Evolutionary conservation across 2,797 vertebrate genomes (phyloP).

Genomic region (Gouania willdenowi): DNA sequence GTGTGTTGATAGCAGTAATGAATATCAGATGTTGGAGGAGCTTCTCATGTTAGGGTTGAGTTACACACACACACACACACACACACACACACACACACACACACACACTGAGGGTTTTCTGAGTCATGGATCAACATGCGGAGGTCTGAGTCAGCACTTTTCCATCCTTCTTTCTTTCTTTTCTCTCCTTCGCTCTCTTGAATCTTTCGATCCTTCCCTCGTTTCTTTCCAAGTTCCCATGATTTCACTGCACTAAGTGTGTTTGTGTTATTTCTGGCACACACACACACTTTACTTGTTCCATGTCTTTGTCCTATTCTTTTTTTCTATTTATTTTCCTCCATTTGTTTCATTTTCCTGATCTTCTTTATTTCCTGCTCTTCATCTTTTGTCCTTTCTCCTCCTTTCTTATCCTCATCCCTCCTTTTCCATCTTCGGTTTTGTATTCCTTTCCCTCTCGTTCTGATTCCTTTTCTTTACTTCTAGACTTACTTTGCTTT

Average conservation of each 20-base stretch:
- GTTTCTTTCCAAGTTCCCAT: slow-evolving; percentile 6
- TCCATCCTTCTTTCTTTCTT: slow-evolving; percentile 5
- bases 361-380: background rate
- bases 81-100: background rate
- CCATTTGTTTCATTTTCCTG: background rate
- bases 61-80: slow-evolving; percentile 1
- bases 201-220: background rate
- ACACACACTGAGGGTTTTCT: slow-evolving; percentile 33
- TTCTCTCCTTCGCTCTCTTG: background rate
- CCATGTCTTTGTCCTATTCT: background rate
- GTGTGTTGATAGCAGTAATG: slow-evolving; percentile 38
- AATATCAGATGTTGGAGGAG: slow-evolving; percentile 55
- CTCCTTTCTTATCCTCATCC: background rate
- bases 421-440: background rate
- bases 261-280: slow-evolving; percentile 19
- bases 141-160: slow-evolving; percentile 52
- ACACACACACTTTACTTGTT: slow-evolving; percentile 1
- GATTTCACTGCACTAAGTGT: slow-evolving; percentile 17
- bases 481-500: too few species aligned
- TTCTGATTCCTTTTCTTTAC: background rate
- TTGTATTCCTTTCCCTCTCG: background rate
- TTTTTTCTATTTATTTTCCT: too few species aligned
- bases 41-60: slow-evolving; percentile 33
- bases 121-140: slow-evolving; percentile 55
- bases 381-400: background rate